Evolutionary conservation across 2,797 vertebrate genomes (phyloP), one percentile per base, ranked within the genome.

Genomic region (Gymnothorax reevesii): DNA sequence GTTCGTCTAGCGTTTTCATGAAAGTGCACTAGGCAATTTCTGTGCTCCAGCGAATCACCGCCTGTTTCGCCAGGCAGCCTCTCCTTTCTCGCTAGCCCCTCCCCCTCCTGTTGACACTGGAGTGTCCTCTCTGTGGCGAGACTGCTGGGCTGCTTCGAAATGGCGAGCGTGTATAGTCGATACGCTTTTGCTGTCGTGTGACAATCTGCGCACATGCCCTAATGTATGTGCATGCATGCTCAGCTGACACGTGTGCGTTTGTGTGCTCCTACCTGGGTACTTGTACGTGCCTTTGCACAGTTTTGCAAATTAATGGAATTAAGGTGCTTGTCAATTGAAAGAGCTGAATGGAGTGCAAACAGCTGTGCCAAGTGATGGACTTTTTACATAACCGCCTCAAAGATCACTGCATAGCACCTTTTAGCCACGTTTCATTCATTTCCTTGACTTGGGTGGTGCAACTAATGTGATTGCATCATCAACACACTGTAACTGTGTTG

Each of bases 41-140:
- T 91, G 88, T 90, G 88, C 92, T 91, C 89, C 90, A 94, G 92
- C 95, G 92, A 92, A 95, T 92, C 92, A 91, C 87, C 91, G 89
- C 87, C 93, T 91, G 87, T 85, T 87, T 97, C 96, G 95, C 96
- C 94, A 96, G 92, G 97, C 95, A 94, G 97, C 96, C 87, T 89
- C 91, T 88, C 88, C 90, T 91, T 94, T 91, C 93, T 95, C 94
- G 94, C 89, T 94, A 64, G 52, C 22, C 73, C 89, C 90, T 89
- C 88, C 71, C 89, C 86, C 86, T 87, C 94, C 89, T 91, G 89
- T 87, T 69, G 49, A 57, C 64, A 80, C 60, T 86, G 87, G 87
- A 69, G 84, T 86, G 86, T 91, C 87, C 77, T 86, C 85, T 88
- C 27, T 54, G 75, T 82, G 87, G 85, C 13, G 33, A 17, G 33